Evolutionary conservation across 1,140 invertebrate genomes (phyloP).

Genomic region (Zaprionus camerounensis): DNA sequence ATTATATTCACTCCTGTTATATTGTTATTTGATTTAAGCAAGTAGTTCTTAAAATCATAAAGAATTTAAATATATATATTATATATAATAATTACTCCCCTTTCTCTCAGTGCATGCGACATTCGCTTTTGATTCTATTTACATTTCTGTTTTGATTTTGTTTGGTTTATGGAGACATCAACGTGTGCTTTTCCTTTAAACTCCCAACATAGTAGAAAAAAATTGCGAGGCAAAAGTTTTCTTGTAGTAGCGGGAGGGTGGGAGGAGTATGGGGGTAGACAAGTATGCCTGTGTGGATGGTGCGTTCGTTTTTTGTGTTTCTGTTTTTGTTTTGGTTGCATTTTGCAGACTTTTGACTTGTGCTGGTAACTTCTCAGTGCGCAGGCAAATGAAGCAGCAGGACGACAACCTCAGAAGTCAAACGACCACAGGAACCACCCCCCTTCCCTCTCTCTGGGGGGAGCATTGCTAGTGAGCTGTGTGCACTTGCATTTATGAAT

Average conservation of each 20-base stretch:
- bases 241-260: constrained; percentile 22
- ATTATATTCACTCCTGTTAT: background rate
- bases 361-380: constrained; percentile 54
- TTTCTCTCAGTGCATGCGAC: constrained; percentile 36
- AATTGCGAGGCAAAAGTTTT: constrained; percentile 47
- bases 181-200: constrained; percentile 12
- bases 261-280: constrained; percentile 8
- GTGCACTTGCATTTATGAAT: constrained; percentile 78
- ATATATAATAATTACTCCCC: background rate
- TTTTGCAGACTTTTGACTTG: constrained; percentile 66
- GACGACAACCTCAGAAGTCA: constrained; percentile 55
- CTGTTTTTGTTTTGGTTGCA: constrained; percentile 65
- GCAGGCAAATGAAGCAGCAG: constrained; percentile 58
- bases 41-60: background rate
- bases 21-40: background rate
- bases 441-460: background rate
- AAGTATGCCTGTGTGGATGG: constrained; percentile 31
- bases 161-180: constrained; percentile 65
- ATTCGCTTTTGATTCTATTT: constrained; percentile 31
- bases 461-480: constrained; percentile 49
- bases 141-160: constrained; percentile 44
- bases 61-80: background rate
- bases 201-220: constrained; percentile 20
- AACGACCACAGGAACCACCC: constrained; percentile 5
- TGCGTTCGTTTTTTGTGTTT: constrained; percentile 39